Evolutionary conservation across 2,888 invertebrate genomes (phyloP).

Genomic region (Temnothorax rugatulus): DNA sequence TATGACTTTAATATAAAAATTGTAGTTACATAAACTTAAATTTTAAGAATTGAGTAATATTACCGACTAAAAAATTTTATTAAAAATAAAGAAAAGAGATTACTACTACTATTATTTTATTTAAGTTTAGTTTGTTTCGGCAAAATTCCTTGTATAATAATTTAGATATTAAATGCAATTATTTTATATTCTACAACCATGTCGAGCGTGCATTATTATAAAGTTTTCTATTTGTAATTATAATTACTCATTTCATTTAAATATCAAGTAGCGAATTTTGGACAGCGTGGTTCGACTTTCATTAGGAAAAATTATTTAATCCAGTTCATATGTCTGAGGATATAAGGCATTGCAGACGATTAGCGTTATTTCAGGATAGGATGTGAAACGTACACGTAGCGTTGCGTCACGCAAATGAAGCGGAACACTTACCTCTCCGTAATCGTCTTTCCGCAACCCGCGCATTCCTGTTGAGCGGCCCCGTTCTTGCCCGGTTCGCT

Average conservation of each 20-base stretch:
- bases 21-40: not conserved
- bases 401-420: slow-evolving; percentile 34
- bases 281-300: not conserved
- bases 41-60: not conserved
- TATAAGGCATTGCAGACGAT: not conserved
- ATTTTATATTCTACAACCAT: not conserved
- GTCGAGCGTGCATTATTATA: not conserved
- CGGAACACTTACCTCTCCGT: slow-evolving; percentile 89
- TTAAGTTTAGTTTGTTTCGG: not conserved
- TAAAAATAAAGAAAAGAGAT: not conserved
- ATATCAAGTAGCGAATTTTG: not conserved
- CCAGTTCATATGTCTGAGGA: not conserved
- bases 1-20: not conserved
- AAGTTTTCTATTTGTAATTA: not conserved
- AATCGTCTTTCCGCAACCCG: slow-evolving; percentile 95
- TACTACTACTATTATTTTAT: not conserved
- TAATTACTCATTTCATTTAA: not conserved
- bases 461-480: slow-evolving; percentile 90
- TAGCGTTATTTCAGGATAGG: not conserved
- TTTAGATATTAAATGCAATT: not conserved
- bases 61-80: not conserved
- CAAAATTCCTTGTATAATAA: not conserved
- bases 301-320: slow-evolving; percentile 10
- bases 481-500: slow-evolving; percentile 83
- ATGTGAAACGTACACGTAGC: not conserved